A percentile compares a stretch with the other conserved stretches of the same genome.
Conservation (phyloP, 2,888 invertebrate species). For the Agrochola litura region DNA sequence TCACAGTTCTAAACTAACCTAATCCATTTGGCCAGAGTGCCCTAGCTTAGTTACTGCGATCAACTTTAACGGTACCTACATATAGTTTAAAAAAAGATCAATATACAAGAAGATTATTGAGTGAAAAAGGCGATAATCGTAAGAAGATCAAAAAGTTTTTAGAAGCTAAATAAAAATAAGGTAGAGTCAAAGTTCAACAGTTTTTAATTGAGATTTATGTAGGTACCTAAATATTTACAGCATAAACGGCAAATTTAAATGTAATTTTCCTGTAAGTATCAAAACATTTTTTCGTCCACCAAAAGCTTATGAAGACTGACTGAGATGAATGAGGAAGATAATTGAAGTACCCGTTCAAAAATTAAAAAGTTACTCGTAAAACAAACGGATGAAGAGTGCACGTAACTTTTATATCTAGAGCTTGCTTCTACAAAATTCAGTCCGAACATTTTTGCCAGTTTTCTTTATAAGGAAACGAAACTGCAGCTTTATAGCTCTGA, state of each 20-base stretch:
- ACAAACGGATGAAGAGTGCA: slow-evolving; percentile 57
- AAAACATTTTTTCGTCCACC: slow-evolving; percentile 73
- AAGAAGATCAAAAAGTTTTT: not conserved
- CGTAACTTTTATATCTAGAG: slow-evolving; percentile 51
- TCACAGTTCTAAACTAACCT: not conserved
- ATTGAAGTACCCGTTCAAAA: slow-evolving; percentile 81
- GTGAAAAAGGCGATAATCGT: not conserved
- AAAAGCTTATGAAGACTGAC: slow-evolving; percentile 81
- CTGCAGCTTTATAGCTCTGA: slow-evolving; percentile 42
- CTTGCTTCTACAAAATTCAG: slow-evolving; percentile 47
- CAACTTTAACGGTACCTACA: not conserved
- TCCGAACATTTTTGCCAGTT: slow-evolving; percentile 39
- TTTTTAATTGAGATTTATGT: slow-evolving; percentile 71
- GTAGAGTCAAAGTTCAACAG: slow-evolving; percentile 10
- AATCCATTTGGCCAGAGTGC: not conserved
- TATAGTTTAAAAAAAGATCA: not conserved
- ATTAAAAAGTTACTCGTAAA: slow-evolving; percentile 74
- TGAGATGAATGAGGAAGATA: slow-evolving; percentile 85
- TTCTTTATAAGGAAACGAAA: slow-evolving; percentile 43
- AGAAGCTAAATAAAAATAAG: not conserved
- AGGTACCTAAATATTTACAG: slow-evolving; percentile 27
- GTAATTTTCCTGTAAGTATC: slow-evolving; percentile 75
- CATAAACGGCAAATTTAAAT: slow-evolving; percentile 72
- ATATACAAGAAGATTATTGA: not conserved
- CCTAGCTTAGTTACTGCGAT: not conserved